These are phyloP conservation scores for Philhelius pedissequus DNA, from an alignment of 2,888 invertebrate species.

Conservation along the genomic window DNA sequence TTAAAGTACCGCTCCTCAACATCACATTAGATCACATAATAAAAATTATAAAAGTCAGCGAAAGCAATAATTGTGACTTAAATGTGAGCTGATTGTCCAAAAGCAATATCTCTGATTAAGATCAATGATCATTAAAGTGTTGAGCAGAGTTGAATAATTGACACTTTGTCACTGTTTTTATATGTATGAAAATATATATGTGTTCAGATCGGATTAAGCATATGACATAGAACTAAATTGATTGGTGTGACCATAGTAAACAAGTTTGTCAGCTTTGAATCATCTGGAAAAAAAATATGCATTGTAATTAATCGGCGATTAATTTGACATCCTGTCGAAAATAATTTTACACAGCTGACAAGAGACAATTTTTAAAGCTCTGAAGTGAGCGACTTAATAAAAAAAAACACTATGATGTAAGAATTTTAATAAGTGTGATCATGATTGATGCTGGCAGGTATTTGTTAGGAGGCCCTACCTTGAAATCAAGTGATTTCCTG, in stretches of 20 bases:
- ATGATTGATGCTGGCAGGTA: no score
- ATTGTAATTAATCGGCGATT: conserved; percentile 47
- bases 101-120: conserved; percentile 9
- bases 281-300: conserved; percentile 15
- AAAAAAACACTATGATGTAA: background rate
- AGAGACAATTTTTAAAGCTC: background rate
- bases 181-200: no score
- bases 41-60: background rate
- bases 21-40: background rate
- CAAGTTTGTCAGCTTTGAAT: conserved; percentile 54
- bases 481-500: no score
- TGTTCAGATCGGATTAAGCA: conserved; percentile 27
- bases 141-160: conserved; percentile 4
- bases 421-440: no score
- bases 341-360: background rate
- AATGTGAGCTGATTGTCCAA: conserved; percentile 7
- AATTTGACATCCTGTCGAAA: conserved; percentile 60
- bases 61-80: background rate
- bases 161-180: background rate
- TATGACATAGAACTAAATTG: background rate
- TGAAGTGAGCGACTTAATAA: background rate
- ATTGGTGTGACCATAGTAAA: conserved; percentile 25
- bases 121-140: conserved; percentile 5
- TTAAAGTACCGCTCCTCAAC: background rate
- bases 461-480: no score